A percentile compares a stretch with the other conserved stretches of the same genome.
Conservation (phyloP, 2,888 invertebrate genomes). For the Nomada fucata region DNA sequence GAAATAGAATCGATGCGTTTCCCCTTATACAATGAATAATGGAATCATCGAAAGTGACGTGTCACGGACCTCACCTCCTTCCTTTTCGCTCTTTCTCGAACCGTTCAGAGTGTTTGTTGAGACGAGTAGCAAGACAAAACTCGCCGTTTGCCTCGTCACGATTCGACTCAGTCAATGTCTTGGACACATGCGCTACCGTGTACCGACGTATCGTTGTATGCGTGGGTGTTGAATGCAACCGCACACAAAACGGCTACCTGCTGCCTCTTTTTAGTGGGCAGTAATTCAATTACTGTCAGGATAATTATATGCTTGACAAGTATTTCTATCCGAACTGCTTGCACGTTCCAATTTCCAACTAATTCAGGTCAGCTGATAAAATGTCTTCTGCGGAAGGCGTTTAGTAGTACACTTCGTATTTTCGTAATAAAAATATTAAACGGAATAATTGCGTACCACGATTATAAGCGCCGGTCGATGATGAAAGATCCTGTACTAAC, state of each 20-base stretch:
- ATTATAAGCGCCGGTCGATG: no score
- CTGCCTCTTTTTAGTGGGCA: background rate
- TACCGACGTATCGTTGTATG: background rate
- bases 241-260: slow-evolving; percentile 18
- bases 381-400: background rate
- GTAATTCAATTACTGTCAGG: slow-evolving; percentile 23
- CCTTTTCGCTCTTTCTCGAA: background rate
- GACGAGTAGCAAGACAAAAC: slow-evolving; percentile 41
- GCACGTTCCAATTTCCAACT: no score
- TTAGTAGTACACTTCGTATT: no score
- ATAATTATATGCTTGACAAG: slow-evolving; percentile 4
- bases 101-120: slow-evolving; percentile 39
- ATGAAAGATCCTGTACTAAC: no score
- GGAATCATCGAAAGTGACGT: slow-evolving; percentile 29
- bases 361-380: background rate
- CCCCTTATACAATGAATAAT: background rate
- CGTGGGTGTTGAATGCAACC: slow-evolving; percentile 25
- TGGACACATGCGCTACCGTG: slow-evolving; percentile 56
- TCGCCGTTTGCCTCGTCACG: slow-evolving; percentile 78
- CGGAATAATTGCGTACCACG: no score
- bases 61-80: background rate
- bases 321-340: background rate
- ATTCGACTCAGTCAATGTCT: slow-evolving; percentile 80
- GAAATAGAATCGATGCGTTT: slow-evolving; percentile 4
- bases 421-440: no score